Conservation (phyloP, 2,888 invertebrate genomes). For the Macaria liturata region DNA sequence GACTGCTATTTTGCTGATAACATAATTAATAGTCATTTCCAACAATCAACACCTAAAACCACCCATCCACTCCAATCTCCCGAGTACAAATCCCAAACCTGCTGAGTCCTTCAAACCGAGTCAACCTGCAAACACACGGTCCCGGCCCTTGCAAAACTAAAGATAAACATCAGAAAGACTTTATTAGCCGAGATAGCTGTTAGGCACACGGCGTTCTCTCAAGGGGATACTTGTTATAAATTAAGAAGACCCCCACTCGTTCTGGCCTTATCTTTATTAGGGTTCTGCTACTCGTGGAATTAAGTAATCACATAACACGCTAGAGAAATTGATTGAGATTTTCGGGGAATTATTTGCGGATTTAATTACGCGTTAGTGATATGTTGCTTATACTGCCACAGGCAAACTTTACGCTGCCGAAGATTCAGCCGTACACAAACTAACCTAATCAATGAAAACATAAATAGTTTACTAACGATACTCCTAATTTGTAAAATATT, state of each 20-base stretch:
- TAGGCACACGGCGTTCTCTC: constrained; percentile 45
- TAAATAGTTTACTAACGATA: no score
- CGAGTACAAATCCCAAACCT: not conserved
- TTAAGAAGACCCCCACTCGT: constrained; percentile 68
- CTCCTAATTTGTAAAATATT: no score
- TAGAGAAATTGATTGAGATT: constrained; percentile 50
- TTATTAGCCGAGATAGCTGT: constrained; percentile 52
- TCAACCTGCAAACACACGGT: constrained; percentile 16
- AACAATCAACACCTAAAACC: no score
- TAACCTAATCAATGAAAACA: no score
- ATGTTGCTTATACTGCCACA: not conserved
- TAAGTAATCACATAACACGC: constrained; percentile 71
- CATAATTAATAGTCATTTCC: no score
- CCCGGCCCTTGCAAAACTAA: constrained; percentile 39
- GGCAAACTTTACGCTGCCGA: no score
- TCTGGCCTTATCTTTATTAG: constrained; percentile 73
- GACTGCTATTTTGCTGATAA: no score
- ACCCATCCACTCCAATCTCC: not conserved
- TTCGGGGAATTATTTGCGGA: constrained; percentile 18
- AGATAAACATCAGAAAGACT: constrained; percentile 51
- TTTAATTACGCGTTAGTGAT: not conserved
- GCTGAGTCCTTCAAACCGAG: constrained; percentile 19
- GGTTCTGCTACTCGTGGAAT: constrained; percentile 71
- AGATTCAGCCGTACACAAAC: no score
- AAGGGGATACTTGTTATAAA: constrained; percentile 66